Evolutionary conservation across 1,140 invertebrate species (phyloP).

Genomic region (Phymastichus coffea): DNA sequence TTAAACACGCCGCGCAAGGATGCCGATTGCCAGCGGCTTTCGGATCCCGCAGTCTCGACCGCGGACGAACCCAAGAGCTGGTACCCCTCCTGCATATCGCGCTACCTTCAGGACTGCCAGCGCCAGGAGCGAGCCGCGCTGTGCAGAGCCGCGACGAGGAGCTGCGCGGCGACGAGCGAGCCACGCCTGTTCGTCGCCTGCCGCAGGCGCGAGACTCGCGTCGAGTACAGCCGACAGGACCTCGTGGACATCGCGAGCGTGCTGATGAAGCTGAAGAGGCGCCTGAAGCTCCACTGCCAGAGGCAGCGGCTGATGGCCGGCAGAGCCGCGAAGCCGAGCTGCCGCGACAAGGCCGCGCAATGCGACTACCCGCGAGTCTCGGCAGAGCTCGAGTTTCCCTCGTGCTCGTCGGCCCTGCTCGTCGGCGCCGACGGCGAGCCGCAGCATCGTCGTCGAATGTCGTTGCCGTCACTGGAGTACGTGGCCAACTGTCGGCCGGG

Average conservation of each 20-base stretch:
- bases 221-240: not conserved
- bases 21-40: conserved; percentile 33
- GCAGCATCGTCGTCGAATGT: too few relatives aligned
- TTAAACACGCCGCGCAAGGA: conserved; percentile 25
- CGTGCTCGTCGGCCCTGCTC: not conserved
- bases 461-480: conserved; percentile 4
- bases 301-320: too few relatives aligned
- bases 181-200: not conserved
- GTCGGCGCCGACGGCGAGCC: not conserved
- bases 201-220: too few relatives aligned
- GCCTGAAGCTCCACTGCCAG: not conserved
- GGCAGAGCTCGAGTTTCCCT: not conserved
- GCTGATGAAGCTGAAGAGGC: not conserved
- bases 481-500: not conserved
- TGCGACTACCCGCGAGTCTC: conserved; percentile 4
- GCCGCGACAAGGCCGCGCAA: not conserved
- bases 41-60: too few relatives aligned
- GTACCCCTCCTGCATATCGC: not conserved
- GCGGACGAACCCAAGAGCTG: not conserved
- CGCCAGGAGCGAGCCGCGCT: not conserved
- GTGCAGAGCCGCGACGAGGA: not conserved
- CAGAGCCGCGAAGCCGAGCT: too few relatives aligned
- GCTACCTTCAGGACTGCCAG: not conserved
- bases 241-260: not conserved
- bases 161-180: not conserved